These are phyloP conservation scores for Ferrisia virgata DNA, from an alignment of 2,888 invertebrate genomes.

Conservation along the genomic window DNA sequence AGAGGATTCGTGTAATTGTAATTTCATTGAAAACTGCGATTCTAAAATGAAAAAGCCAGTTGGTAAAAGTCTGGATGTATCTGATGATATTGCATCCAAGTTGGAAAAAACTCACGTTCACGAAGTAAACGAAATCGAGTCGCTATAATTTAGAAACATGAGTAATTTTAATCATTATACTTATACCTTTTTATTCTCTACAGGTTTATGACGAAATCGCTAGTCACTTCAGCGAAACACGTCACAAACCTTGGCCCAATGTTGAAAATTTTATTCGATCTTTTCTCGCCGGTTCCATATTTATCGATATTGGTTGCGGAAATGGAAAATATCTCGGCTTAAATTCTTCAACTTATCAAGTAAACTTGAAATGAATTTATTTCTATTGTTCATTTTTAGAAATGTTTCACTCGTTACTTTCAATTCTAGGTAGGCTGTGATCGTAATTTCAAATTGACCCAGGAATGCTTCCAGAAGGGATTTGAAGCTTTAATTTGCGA, in stretches of 20 bases:
- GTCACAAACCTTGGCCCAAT: conserved; percentile 92
- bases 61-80: not conserved
- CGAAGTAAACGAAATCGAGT: conserved; percentile 55
- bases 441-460: conserved; percentile 66
- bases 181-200: not conserved
- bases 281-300: conserved; percentile 65
- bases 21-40: conserved; percentile 67
- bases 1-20: conserved; percentile 60
- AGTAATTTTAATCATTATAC: conserved; percentile 9
- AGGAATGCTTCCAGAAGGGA: conserved; percentile 62
- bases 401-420: not conserved
- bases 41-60: conserved; percentile 52
- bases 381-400: not conserved
- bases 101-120: conserved; percentile 77
- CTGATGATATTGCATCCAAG: conserved; percentile 57
- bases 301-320: conserved; percentile 94
- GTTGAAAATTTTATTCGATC: conserved; percentile 74
- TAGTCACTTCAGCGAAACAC: conserved; percentile 87
- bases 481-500: conserved; percentile 74
- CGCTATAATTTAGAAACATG: not conserved
- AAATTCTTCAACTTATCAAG: conserved; percentile 62
- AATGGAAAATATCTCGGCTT: conserved; percentile 92
- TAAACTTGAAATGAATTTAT: conserved; percentile 52
- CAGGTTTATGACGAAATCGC: conserved; percentile 94
- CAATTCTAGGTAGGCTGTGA: conserved; percentile 74